A percentile compares a stretch with the other conserved stretches of the same genome.
Evolutionary conservation across 53 echinoderm and acorn worm species (phyloP).

Genomic region (Arbacia lixula): DNA sequence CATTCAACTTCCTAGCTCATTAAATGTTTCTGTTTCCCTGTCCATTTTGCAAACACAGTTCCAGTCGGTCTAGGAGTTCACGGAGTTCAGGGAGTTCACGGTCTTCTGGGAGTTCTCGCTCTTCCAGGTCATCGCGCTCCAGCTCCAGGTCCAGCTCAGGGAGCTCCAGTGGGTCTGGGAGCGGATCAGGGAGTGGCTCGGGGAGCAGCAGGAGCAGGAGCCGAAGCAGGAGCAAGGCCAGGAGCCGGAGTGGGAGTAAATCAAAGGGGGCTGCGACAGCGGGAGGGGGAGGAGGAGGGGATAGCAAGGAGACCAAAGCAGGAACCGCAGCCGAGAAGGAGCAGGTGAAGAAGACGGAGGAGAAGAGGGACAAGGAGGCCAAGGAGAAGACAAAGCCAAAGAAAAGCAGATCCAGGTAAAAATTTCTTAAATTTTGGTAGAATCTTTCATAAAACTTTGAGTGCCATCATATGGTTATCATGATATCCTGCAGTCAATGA

Average conservation of each 20-base stretch:
- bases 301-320: slow-evolving; percentile 8
- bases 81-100: slow-evolving; percentile 83
- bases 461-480: too few species aligned
- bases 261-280: slow-evolving; percentile 45
- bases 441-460: too few species aligned
- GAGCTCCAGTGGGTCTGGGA: slow-evolving; percentile 74
- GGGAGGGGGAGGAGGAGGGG: slow-evolving; percentile 56
- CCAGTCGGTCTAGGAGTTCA: slow-evolving; percentile 80
- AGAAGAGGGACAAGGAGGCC: slow-evolving; percentile 64
- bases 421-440: too few species aligned
- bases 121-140: slow-evolving; percentile 73
- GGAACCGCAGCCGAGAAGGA: slow-evolving; percentile 35
- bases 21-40: neutral
- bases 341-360: slow-evolving; percentile 41
- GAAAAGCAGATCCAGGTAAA: slow-evolving; percentile 85
- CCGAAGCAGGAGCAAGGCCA: slow-evolving; percentile 63
- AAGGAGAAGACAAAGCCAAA: slow-evolving; percentile 63
- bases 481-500: too few species aligned
- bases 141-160: slow-evolving; percentile 81
- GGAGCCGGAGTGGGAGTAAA: slow-evolving; percentile 46
- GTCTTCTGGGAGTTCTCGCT: too few species aligned
- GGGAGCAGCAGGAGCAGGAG: slow-evolving; percentile 68
- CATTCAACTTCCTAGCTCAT: neutral
- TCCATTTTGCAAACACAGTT: slow-evolving; percentile 24
- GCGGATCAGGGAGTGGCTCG: slow-evolving; percentile 57